Conservation (phyloP, 2,113 vertebrate species). For the Hypocryptadius cinnamomeus region DNA sequence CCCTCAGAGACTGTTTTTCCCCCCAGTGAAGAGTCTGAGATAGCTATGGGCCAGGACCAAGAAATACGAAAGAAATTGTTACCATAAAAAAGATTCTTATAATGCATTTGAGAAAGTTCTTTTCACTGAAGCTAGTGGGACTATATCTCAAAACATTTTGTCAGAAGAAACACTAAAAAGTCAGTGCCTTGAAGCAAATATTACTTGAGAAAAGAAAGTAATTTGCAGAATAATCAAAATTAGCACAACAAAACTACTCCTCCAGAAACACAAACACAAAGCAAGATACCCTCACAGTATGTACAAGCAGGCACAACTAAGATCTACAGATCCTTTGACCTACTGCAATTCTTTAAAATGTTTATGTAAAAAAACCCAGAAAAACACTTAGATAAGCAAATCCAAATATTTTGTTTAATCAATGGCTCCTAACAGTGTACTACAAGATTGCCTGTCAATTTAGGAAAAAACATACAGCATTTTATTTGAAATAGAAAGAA, state of each 20-base stretch:
- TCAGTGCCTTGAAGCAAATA: background rate
- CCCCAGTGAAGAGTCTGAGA: background rate
- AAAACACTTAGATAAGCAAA: background rate
- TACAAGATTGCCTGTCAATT: background rate
- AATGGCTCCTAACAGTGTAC: background rate
- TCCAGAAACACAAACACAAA: background rate
- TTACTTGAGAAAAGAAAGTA: background rate
- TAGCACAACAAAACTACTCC: background rate
- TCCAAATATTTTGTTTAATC: background rate
- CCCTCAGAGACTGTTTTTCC: background rate
- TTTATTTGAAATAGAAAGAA: background rate
- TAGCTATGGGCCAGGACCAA: background rate
- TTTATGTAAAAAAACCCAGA: background rate
- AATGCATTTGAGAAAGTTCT: background rate
- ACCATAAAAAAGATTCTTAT: background rate
- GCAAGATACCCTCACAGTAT: background rate
- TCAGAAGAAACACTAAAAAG: background rate
- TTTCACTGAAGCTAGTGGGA: background rate
- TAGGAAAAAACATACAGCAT: background rate
- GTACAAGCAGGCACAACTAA: background rate
- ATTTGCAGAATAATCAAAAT: background rate
- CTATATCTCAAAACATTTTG: background rate
- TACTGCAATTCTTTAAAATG: background rate
- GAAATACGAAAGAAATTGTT: background rate
- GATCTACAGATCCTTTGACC: background rate